Evolutionary conservation across 2,888 invertebrate species (phyloP).

Genomic region (Psylliodes chrysocephalus): DNA sequence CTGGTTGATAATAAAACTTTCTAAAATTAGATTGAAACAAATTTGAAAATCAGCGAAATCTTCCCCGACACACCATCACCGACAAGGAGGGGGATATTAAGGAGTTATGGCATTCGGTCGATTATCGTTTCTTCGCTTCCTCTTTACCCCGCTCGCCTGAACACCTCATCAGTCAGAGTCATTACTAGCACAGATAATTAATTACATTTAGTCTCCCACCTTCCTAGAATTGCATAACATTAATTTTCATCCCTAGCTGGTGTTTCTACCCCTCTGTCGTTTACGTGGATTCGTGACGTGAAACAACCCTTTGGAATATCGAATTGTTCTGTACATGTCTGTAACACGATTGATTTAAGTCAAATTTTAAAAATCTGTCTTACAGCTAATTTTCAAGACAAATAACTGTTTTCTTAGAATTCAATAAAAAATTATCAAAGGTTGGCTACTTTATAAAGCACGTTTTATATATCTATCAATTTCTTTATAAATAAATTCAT

Average conservation of each 20-base stretch:
- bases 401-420: too few relatives aligned
- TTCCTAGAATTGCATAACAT: conserved; percentile 67
- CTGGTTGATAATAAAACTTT: too few relatives aligned
- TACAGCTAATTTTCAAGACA: too few relatives aligned
- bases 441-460: too few relatives aligned
- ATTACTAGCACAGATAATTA: conserved; percentile 72
- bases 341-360: not conserved
- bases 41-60: not conserved
- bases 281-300: conserved; percentile 7
- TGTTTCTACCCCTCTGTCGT: conserved; percentile 26
- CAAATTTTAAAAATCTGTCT: too few relatives aligned
- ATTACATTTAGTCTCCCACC: conserved; percentile 72
- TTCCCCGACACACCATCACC: not conserved
- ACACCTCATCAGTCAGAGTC: conserved; percentile 73
- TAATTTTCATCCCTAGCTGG: conserved; percentile 59
- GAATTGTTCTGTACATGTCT: conserved; percentile 1
- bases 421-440: too few relatives aligned
- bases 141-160: conserved; percentile 56
- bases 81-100: too few relatives aligned
- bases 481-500: too few relatives aligned
- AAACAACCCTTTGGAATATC: conserved; percentile 26
- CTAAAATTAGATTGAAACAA: not conserved
- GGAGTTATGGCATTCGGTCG: conserved; percentile 46
- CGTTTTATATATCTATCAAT: too few relatives aligned
- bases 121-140: conserved; percentile 60